Evolutionary conservation across 2,888 invertebrate genomes (phyloP).

Genomic region (Tortricodes alternella): DNA sequence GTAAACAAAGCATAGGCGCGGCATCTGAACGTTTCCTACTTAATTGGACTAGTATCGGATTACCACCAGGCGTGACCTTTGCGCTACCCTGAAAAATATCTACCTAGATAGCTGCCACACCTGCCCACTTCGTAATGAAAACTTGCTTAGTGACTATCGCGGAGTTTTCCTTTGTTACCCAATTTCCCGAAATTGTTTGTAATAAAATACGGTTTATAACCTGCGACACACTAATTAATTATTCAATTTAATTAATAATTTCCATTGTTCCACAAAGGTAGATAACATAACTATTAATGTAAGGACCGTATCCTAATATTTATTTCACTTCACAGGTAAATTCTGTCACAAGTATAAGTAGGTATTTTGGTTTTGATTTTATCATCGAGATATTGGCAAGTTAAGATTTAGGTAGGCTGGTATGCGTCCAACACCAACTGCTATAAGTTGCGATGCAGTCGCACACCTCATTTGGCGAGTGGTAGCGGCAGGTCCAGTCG

Average conservation of each 20-base stretch:
- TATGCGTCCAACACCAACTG: constrained; percentile 47
- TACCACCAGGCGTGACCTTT: constrained; percentile 61
- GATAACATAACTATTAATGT: no score
- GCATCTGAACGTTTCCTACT: constrained; percentile 41
- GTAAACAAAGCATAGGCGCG: constrained; percentile 37
- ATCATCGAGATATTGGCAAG: neutral
- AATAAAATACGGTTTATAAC: constrained; percentile 22
- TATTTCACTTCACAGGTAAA: no score
- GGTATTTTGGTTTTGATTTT: neutral
- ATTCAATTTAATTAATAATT: no score
- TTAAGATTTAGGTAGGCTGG: constrained; percentile 37
- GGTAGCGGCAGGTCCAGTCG: constrained; percentile 72
- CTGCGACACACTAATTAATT: neutral
- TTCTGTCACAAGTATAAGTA: no score
- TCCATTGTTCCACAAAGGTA: neutral
- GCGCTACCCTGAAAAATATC: constrained; percentile 45
- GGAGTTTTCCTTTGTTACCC: neutral
- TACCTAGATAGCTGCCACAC: constrained; percentile 53
- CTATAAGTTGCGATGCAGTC: constrained; percentile 65
- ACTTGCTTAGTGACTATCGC: constrained; percentile 23
- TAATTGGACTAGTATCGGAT: constrained; percentile 59
- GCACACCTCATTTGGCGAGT: constrained; percentile 72
- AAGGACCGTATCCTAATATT: no score
- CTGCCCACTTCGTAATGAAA: constrained; percentile 41
- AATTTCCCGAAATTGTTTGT: neutral